phyloP scores from a whole-genome alignment of 2,888 invertebrate genomes.

The Orthosia cruda region DNA sequence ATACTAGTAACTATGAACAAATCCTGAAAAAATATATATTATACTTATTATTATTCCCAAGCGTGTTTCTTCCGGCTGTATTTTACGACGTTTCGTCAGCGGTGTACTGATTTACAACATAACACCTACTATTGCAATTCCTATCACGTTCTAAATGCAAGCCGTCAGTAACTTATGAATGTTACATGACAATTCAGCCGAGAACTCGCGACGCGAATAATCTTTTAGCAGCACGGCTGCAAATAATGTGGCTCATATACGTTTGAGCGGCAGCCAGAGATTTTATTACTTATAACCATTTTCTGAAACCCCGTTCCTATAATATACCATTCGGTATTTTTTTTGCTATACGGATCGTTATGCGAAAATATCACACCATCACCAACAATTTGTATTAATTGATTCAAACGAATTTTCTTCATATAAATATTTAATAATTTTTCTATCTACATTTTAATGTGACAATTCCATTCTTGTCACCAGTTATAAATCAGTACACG shows the following conservation, averaged over 20 bases:
- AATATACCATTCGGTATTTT: no score
- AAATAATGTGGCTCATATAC: slow-evolving; percentile 43
- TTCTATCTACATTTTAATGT: slow-evolving; percentile 15
- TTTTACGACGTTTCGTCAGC: slow-evolving; percentile 43
- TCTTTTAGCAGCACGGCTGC: slow-evolving; percentile 49
- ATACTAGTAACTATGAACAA: not conserved
- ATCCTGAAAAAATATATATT: slow-evolving; percentile 9
- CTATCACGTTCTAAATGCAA: slow-evolving; percentile 66
- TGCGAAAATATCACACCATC: not conserved
- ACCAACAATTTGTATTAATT: not conserved
- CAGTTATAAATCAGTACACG: slow-evolving; percentile 55
- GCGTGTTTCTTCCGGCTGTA: not conserved
- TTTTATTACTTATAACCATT: slow-evolving; percentile 48
- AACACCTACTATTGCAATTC: slow-evolving; percentile 58
- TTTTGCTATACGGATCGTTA: no score
- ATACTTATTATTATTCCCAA: slow-evolving; percentile 10
- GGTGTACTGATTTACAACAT: slow-evolving; percentile 61
- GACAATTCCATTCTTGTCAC: slow-evolving; percentile 29
- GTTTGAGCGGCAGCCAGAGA: slow-evolving; percentile 24
- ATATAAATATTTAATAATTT: slow-evolving; percentile 11
- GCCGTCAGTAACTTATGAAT: slow-evolving; percentile 69
- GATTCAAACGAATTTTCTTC: slow-evolving; percentile 7
- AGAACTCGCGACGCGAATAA: slow-evolving; percentile 63
- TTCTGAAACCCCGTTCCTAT: not conserved
- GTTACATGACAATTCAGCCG: slow-evolving; percentile 67